Conservation (phyloP, 2,113 vertebrate species). For the Tachuris rubrigastra region DNA sequence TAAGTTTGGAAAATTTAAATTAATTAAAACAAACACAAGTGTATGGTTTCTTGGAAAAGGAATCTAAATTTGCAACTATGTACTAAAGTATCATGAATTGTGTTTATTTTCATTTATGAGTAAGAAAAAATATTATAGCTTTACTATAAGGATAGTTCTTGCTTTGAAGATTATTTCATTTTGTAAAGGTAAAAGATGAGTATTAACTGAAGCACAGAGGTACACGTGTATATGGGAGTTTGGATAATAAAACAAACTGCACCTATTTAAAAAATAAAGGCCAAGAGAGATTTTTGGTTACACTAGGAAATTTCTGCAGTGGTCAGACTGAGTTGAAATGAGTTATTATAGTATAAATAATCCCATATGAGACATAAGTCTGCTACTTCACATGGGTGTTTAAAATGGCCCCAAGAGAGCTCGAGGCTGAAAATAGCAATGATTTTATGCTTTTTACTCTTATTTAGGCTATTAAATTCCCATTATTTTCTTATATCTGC, state of each 20-base stretch:
- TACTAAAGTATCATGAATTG: not conserved
- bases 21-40: not conserved
- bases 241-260: not conserved
- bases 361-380: not conserved
- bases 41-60: not conserved
- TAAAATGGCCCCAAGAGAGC: not conserved
- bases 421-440: not conserved
- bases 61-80: not conserved
- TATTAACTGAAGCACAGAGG: not conserved
- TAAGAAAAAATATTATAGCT: not conserved
- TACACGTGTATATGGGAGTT: not conserved
- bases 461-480: conserved; percentile 4
- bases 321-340: not conserved
- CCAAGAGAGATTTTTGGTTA: not conserved
- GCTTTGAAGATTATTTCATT: not conserved
- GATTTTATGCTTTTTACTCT: not conserved
- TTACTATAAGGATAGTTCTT: not conserved
- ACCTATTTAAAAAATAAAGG: not conserved
- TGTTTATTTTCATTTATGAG: not conserved
- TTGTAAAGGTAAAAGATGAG: not conserved
- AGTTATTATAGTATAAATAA: not conserved
- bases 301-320: not conserved
- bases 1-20: not conserved
- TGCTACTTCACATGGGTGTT: not conserved
- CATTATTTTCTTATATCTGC: not conserved